phyloP scores from a whole-genome alignment of 2,888 invertebrate species.

The Hoplodrina ambigua region DNA sequence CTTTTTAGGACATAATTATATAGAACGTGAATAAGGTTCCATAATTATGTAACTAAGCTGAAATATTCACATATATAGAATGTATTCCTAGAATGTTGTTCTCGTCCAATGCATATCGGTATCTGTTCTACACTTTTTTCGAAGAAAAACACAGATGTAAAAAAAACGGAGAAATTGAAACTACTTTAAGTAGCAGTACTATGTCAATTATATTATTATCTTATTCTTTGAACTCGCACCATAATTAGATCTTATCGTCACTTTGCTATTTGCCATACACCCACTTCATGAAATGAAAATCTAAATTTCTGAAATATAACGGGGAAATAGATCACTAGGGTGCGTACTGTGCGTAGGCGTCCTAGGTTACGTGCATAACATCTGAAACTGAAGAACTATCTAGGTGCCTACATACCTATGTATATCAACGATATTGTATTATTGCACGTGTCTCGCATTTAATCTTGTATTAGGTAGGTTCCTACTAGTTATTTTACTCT shows the following conservation, averaged over 20 bases:
- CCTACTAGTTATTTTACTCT: too few relatives aligned
- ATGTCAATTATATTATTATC: constrained; percentile 25
- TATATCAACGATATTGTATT: too few relatives aligned
- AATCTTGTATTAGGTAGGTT: too few relatives aligned
- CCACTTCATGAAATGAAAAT: constrained; percentile 13
- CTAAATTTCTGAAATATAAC: constrained; percentile 23
- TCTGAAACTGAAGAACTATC: neutral
- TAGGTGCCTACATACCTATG: too few relatives aligned
- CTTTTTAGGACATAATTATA: constrained; percentile 22
- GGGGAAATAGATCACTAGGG: constrained; percentile 15
- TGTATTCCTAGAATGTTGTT: constrained; percentile 1
- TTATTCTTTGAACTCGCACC: constrained; percentile 32
- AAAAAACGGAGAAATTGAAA: too few relatives aligned
- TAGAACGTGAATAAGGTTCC: neutral
- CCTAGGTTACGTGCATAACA: neutral
- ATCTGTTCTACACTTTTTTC: neutral
- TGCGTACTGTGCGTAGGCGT: constrained; percentile 8
- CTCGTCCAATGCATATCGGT: neutral
- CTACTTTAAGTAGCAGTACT: neutral
- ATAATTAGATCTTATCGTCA: constrained; percentile 34
- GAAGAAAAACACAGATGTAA: neutral
- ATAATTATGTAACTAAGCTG: neutral
- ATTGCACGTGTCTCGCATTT: too few relatives aligned
- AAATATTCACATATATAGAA: constrained; percentile 1
- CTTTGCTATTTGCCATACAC: constrained; percentile 21